These are phyloP conservation scores for Tenthredo scrophulariae DNA, from an alignment of 2,888 invertebrate species.

Conservation along the genomic window DNA sequence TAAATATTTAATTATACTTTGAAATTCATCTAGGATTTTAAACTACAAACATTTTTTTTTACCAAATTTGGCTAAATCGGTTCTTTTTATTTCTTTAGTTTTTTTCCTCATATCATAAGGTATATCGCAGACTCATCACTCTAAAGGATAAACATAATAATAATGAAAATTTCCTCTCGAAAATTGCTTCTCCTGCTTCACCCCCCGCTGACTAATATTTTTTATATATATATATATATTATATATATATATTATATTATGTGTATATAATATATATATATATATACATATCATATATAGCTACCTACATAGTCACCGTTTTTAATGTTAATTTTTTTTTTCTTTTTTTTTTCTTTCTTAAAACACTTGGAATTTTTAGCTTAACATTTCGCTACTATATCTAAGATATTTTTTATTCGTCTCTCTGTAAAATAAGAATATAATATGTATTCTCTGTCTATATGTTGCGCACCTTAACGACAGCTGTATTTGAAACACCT, in stretches of 20 bases:
- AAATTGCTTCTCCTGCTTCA: conserved; percentile 47
- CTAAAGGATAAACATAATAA: conserved; percentile 56
- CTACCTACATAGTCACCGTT: no score
- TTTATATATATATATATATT: background rate
- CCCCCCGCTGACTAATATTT: conserved; percentile 6
- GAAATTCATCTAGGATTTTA: background rate
- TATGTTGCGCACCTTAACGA: conserved; percentile 25
- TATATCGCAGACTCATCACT: conserved; percentile 53
- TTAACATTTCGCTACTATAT: background rate
- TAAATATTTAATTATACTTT: background rate
- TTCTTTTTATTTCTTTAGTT: conserved; percentile 38
- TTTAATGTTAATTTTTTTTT: background rate
- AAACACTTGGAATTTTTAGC: conserved; percentile 7
- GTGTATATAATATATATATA: no score
- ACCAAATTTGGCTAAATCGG: conserved; percentile 36
- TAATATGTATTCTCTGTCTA: background rate
- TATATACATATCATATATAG: no score
- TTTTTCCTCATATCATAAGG: conserved; percentile 48
- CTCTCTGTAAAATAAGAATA: conserved; percentile 51
- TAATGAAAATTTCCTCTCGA: conserved; percentile 58
- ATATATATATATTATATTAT: background rate
- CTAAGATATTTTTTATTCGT: background rate
- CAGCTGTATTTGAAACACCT: conserved; percentile 1
- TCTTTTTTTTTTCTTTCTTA: background rate
- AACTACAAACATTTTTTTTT: conserved; percentile 3